Base-by-base conservation (phyloP, 1,140 invertebrate species). In the Sitobion miscanthi region DNA sequence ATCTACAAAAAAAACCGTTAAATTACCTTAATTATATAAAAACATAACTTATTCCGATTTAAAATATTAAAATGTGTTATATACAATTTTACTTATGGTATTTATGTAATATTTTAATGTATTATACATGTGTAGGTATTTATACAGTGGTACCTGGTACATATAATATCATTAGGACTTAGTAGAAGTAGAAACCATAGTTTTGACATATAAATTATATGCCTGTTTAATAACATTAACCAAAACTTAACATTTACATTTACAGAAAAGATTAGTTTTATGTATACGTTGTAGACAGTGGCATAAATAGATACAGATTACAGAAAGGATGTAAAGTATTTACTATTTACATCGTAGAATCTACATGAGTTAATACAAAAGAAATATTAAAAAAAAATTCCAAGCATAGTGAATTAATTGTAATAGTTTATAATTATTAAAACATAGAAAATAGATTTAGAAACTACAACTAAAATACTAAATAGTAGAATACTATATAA, bases 141-240 rank as follows among this genome's bases (percentile, higher is more conserved):
- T 42, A 11, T 25, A 11, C 45, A 25, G 4, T 35, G 9, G 38
- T 85, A 85, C 38, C 42, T 23, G 23, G 38, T 85, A 45, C 42
- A 42, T 38, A 83, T 42, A n/a, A 52, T 54, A 54, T 54, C n/a
- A 89, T 89, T 89, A 89, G 87, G 57, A 77, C 62, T 77, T 77
- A n/a, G n/a, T 77, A 35, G n/a, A 77, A 77, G 45, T 47, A 54
- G 9, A 54, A 57, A 89, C 87, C 87, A 54, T 89, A 54, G 35
- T 89, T 89, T 89, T 89, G n/a, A 35, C 49, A 54, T 54, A 20
- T 89, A 89, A 89, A 89, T 30, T 89, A 54, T 57, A 38, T 57
- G 35, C 35, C n/a, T 57, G 87, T 54, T 54, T 52, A 54, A 49
- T 87, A 54, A 38, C 35, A 38, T 89, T 89, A 54, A 89, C 52